Conservation (phyloP, 2,113 vertebrate species). For the Mormyrus lacerda region DNA sequence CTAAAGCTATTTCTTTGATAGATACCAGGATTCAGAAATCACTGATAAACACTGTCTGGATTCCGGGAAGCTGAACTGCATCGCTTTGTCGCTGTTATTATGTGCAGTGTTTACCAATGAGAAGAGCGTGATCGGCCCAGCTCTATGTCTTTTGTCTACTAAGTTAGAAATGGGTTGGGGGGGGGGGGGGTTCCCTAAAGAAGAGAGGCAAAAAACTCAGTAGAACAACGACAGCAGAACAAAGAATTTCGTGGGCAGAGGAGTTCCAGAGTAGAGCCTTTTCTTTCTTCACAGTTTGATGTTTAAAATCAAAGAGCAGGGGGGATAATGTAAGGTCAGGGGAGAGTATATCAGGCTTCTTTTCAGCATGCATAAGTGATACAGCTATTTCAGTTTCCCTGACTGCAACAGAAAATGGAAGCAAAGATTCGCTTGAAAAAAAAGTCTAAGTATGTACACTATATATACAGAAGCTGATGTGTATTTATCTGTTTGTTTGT, state of each 20-base stretch:
- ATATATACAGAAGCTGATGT: neutral
- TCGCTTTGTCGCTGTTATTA: neutral
- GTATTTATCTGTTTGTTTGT: neutral
- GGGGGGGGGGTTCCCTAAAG: neutral
- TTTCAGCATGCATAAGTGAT: neutral
- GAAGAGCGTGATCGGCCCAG: neutral
- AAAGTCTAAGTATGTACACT: neutral
- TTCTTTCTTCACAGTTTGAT: neutral
- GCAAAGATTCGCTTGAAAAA: neutral
- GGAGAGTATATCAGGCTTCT: neutral
- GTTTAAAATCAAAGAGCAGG: conserved; percentile 8
- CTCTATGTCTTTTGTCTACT: neutral
- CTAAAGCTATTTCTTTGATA: neutral
- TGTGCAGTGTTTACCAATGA: neutral
- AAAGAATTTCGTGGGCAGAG: neutral
- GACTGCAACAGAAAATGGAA: neutral
- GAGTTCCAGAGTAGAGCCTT: neutral
- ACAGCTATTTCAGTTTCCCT: neutral
- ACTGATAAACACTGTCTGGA: neutral
- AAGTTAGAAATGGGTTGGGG: neutral
- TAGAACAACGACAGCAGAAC: neutral
- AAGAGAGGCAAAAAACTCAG: neutral
- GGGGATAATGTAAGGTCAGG: neutral
- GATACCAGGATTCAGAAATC: neutral
- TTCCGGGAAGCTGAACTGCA: neutral